A percentile compares a stretch with the other conserved stretches of the same genome.
These are phyloP conservation scores for Bombus waltoni DNA, from an alignment of 1,140 invertebrate genomes.

Conservation along the genomic window DNA sequence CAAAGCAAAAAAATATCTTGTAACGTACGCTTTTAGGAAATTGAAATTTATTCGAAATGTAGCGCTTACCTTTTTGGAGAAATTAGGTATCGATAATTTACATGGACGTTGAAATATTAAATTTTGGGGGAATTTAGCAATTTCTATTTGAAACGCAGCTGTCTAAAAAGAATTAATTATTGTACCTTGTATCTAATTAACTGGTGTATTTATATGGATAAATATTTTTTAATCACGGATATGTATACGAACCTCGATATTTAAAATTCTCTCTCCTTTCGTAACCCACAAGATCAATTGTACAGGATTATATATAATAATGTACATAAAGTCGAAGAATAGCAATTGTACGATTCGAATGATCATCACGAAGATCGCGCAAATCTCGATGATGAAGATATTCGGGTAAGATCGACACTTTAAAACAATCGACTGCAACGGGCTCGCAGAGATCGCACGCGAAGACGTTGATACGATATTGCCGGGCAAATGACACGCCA, in stretches of 20 bases:
- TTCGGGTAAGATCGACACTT: conserved; percentile 73
- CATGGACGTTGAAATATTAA: neutral
- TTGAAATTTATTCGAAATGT: too few relatives aligned
- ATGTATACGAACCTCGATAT: too few relatives aligned
- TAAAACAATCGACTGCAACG: conserved; percentile 79
- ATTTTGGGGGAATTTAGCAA: neutral
- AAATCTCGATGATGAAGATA: neutral
- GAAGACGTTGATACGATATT: conserved; percentile 73
- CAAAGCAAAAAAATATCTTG: too few relatives aligned
- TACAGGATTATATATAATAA: neutral
- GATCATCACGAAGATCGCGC: neutral
- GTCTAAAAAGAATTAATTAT: neutral
- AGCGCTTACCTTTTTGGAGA: too few relatives aligned
- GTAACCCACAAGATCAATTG: too few relatives aligned
- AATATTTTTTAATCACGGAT: too few relatives aligned
- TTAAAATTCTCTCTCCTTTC: too few relatives aligned
- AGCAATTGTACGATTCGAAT: neutral
- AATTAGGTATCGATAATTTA: too few relatives aligned
- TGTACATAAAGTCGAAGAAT: neutral
- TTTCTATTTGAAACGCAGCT: neutral
- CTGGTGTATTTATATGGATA: too few relatives aligned
- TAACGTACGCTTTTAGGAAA: too few relatives aligned
- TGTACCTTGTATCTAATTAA: neutral
- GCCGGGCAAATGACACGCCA: conserved; percentile 79
- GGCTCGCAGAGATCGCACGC: conserved; percentile 72